Base-by-base conservation (phyloP, 2,797 vertebrate species). In the Peromyscus aztecus region DNA sequence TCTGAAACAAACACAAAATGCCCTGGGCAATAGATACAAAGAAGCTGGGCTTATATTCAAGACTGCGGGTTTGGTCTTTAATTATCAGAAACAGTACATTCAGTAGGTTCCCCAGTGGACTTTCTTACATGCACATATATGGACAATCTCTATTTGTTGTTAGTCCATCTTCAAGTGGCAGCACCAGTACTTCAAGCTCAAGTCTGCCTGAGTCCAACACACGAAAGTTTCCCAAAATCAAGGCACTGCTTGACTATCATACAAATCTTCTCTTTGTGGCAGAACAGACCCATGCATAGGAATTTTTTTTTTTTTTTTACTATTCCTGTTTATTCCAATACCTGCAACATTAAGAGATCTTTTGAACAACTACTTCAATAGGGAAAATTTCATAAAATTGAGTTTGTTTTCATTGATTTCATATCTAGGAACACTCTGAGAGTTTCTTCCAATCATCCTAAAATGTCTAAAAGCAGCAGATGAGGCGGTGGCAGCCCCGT, bases 401-500 rank as follows among this genome's bases (percentile, higher is more conserved):
- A 83, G 65, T 61, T 86, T 61, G 63, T 90, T 96, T 88, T 43
- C 83, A 46, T 89, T 55, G 43, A 55, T 83, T 94, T 90, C 89
- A 73, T 82, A 93, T 78, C 89, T 77, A 83, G 65, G 82, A 97
- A 67, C 13, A 88, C 37, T 78, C 37, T 46, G 91, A 82, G 87
- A 96, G 7, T 83, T 95, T 77, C 90, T 93, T 92, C 59, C 43
- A 59, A 69, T 94, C 76, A 52, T 55, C 87, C 75, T 89, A 80
- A 94, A 94, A 89, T n/a, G 77, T 23, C 17, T 24, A 69, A 63
- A 19, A 81, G n/a, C 59, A 43, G 17, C 73, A 86, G 84, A 67
- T 78, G 91, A 91, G 27, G 75, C 61, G 24, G 61, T 14, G 52
- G 61, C 37, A 76, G 71, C 87, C 55, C 0, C 17, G 7, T 65